Percentiles rank a stretch among this genome's conserved stretches.
phyloP scores from a whole-genome alignment of 2,888 invertebrate species.

The Proisotoma minuta region DNA sequence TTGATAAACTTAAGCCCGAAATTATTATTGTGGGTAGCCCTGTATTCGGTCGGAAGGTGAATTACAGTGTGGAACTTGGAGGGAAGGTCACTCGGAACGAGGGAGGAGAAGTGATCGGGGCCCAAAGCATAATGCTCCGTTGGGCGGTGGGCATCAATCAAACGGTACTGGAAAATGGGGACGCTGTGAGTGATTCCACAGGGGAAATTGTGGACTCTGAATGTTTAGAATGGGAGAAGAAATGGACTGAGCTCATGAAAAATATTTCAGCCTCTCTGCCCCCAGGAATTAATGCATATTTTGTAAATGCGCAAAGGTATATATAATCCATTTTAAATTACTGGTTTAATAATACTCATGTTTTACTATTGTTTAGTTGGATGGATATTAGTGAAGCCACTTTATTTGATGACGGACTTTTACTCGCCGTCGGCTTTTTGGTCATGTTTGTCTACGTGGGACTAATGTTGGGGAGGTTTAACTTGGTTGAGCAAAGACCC shows the following conservation, averaged over 20 bases:
- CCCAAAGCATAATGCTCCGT: conserved; percentile 60
- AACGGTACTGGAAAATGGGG: conserved; percentile 61
- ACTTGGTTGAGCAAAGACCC: conserved; percentile 68
- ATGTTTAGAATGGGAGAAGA: conserved; percentile 60
- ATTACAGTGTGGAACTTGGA: conserved; percentile 62
- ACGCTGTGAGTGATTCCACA: conserved; percentile 67
- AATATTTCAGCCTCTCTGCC: conserved; percentile 49
- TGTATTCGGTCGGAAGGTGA: conserved; percentile 61
- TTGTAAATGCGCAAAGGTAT: conserved; percentile 60
- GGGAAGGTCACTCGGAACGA: conserved; percentile 56
- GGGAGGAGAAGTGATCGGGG: conserved; percentile 60
- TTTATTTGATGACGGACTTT: conserved; percentile 69
- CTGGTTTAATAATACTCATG: conserved; percentile 45
- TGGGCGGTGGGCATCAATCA: conserved; percentile 61
- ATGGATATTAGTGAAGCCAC: conserved; percentile 66
- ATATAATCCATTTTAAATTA: conserved; percentile 58
- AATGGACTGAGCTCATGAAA: conserved; percentile 56
- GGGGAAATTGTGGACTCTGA: conserved; percentile 65
- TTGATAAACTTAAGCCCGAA: too few relatives aligned
- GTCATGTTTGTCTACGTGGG: conserved; percentile 71
- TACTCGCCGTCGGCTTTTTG: conserved; percentile 62
- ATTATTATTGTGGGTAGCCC: conserved; percentile 54
- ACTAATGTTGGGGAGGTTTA: conserved; percentile 66
- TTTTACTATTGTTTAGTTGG: conserved; percentile 57
- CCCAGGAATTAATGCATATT: conserved; percentile 55